phyloP scores from a whole-genome alignment of 2,797 vertebrate genomes.

The Peromyscus aztecus region DNA sequence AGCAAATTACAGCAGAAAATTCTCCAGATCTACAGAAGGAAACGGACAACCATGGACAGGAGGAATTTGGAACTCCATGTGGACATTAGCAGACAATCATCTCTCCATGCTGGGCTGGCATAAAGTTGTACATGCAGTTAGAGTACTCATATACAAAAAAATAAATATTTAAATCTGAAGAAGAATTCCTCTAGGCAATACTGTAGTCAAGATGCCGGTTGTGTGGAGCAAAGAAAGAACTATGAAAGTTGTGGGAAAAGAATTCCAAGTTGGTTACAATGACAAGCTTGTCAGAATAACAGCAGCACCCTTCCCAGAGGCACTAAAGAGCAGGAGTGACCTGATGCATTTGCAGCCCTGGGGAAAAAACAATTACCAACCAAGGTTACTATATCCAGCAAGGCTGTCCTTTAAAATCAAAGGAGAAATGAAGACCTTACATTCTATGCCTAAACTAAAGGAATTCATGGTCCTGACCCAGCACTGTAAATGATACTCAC shows the following conservation, averaged over 20 bases:
- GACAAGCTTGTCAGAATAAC: not conserved
- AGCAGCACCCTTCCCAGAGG: not conserved
- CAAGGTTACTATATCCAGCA: not conserved
- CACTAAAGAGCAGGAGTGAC: not conserved
- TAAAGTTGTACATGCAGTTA: not conserved
- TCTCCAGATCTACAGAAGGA: not conserved
- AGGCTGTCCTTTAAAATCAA: not conserved
- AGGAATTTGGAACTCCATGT: not conserved
- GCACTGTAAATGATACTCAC: not conserved
- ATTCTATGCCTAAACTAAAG: not conserved
- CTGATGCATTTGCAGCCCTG: not conserved
- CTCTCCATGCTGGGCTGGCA: not conserved
- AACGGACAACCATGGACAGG: not conserved
- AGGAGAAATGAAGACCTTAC: not conserved
- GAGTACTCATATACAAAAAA: not conserved
- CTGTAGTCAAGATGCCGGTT: not conserved
- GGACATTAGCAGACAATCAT: not conserved
- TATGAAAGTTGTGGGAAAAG: too few species aligned
- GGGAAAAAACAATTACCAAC: not conserved
- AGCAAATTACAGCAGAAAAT: not conserved
- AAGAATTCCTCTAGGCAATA: not conserved
- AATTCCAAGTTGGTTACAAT: not conserved
- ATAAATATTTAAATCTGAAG: not conserved
- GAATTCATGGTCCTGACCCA: not conserved
- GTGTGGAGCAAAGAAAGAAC: not conserved